These are phyloP conservation scores for Bombyx mandarina DNA, from an alignment of 1,140 invertebrate species.

Conservation along the genomic window DNA sequence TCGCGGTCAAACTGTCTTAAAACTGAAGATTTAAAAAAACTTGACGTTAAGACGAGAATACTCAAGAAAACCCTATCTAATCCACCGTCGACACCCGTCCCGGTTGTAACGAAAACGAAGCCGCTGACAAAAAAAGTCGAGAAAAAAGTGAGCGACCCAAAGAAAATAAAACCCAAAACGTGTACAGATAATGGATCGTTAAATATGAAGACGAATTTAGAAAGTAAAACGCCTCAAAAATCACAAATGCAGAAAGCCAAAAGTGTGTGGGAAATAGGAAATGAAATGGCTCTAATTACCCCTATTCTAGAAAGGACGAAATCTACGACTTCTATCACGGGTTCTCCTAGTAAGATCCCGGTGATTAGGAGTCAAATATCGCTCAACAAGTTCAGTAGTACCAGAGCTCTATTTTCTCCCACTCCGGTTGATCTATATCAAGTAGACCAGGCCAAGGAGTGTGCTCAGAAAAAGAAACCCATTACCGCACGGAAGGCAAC, in stretches of 20 bases:
- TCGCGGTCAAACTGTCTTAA: slow-evolving; percentile 45
- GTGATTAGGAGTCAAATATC: slow-evolving; percentile 67
- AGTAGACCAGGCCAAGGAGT: slow-evolving; percentile 69
- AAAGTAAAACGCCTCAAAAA: slow-evolving; percentile 42
- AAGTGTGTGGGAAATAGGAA: slow-evolving; percentile 71
- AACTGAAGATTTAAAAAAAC: slow-evolving; percentile 59
- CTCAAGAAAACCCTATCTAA: slow-evolving; percentile 69
- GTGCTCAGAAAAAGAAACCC: slow-evolving; percentile 66
- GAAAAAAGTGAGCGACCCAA: slow-evolving; percentile 51
- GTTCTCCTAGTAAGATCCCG: slow-evolving; percentile 73
- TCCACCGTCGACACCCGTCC: slow-evolving; percentile 60
- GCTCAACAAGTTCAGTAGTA: slow-evolving; percentile 61
- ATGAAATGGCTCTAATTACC: slow-evolving; percentile 39
- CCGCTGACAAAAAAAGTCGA: slow-evolving; percentile 50
- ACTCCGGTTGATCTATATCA: slow-evolving; percentile 70
- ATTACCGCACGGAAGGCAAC: slow-evolving; percentile 39
- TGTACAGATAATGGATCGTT: slow-evolving; percentile 31
- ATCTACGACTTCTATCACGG: slow-evolving; percentile 69
- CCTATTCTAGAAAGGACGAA: slow-evolving; percentile 61
- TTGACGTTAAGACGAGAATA: slow-evolving; percentile 66
- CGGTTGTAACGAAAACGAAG: slow-evolving; percentile 53
- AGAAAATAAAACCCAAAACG: slow-evolving; percentile 52
- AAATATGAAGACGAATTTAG: slow-evolving; percentile 30
- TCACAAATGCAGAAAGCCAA: slow-evolving; percentile 70
- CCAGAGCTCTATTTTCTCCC: slow-evolving; percentile 68